Evolutionary conservation across 64 coral and sea anemone genomes (phyloP).

Genomic region (Stichodactyla mertensii): DNA sequence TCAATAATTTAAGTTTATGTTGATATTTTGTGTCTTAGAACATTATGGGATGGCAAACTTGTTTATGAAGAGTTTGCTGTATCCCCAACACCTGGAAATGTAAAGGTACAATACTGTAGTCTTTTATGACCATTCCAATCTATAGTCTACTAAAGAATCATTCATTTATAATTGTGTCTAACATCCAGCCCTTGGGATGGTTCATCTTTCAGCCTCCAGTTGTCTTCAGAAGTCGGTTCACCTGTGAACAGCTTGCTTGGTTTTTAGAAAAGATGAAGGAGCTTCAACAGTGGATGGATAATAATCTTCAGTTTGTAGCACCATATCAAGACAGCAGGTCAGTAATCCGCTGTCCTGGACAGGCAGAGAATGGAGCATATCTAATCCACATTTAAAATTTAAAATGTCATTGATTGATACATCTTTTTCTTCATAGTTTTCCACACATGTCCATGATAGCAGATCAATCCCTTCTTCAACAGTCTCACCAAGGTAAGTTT

Average conservation of each 20-base stretch:
- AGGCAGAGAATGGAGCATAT: no score
- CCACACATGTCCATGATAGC: slow-evolving; percentile 52
- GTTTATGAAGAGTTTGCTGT: slow-evolving; percentile 57
- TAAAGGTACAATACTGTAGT: neutral
- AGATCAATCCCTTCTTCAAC: slow-evolving; percentile 59
- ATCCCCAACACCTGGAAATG: slow-evolving; percentile 29
- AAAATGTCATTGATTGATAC: neutral
- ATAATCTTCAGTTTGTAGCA: slow-evolving; percentile 80
- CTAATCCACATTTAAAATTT: no score
- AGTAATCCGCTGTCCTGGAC: neutral
- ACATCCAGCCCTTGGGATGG: neutral
- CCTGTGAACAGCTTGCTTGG: slow-evolving; percentile 75
- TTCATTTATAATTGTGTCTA: no score
- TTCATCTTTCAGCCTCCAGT: slow-evolving; percentile 4
- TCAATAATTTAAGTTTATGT: neutral
- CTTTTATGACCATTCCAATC: no score
- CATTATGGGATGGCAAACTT: slow-evolving; percentile 83
- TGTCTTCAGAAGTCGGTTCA: slow-evolving; percentile 66
- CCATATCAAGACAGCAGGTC: slow-evolving; percentile 68
- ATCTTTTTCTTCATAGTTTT: slow-evolving; percentile 40
- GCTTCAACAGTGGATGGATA: slow-evolving; percentile 87
- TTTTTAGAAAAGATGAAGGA: slow-evolving; percentile 72
- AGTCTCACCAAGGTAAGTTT: slow-evolving; percentile 68
- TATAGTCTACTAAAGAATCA: no score
- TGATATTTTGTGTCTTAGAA: slow-evolving; percentile 26